Evolutionary conservation across 2,113 vertebrate genomes (phyloP).

Genomic region (Saimiri boliviensis): DNA sequence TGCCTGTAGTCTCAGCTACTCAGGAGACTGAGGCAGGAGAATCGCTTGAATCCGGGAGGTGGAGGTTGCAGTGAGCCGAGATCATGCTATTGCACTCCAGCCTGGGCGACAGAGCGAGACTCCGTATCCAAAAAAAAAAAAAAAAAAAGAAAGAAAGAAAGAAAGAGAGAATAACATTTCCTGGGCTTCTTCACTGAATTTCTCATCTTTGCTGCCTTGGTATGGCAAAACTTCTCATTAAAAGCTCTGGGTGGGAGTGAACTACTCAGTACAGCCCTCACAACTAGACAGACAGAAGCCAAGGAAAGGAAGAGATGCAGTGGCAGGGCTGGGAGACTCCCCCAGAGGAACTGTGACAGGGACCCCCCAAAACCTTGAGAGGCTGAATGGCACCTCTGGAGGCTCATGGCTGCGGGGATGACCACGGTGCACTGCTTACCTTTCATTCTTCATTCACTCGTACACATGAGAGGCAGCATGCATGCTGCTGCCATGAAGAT

Average conservation of each 20-base stretch:
- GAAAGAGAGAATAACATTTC: background rate
- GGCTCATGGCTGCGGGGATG: background rate
- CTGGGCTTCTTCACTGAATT: conserved; percentile 49
- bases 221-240: conserved; percentile 46
- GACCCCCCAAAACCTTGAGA: background rate
- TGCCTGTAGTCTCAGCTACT: too few relatives aligned
- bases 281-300: background rate
- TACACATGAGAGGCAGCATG: background rate
- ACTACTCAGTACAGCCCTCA: background rate
- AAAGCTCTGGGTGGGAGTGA: background rate
- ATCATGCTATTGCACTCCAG: too few relatives aligned
- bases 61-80: too few relatives aligned
- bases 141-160: too few relatives aligned
- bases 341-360: background rate
- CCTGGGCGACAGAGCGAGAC: too few relatives aligned
- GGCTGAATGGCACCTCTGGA: background rate
- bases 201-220: conserved; percentile 44
- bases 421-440: background rate
- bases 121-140: too few relatives aligned
- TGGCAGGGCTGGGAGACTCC: background rate
- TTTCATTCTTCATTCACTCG: background rate
- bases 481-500: accelerated
- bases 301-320: background rate
- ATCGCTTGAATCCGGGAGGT: too few relatives aligned
- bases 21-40: too few relatives aligned